Conservation (phyloP, 2,797 vertebrate species). For the Myotis pilosus region DNA sequence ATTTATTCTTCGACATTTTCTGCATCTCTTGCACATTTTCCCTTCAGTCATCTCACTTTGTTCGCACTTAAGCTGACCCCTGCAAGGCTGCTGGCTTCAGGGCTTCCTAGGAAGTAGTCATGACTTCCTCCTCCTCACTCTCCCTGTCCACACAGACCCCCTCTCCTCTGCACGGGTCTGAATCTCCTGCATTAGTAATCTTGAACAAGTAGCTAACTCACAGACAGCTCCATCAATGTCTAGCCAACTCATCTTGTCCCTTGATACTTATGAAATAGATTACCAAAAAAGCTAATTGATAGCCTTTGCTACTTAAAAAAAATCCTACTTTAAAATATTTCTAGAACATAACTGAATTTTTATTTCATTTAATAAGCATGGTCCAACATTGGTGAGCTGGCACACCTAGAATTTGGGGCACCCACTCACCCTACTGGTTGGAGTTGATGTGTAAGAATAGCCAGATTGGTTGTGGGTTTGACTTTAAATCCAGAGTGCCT, state of each 20-base stretch:
- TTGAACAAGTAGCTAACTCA: background rate
- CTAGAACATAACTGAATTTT: background rate
- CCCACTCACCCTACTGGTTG: background rate
- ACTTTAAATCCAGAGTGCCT: background rate
- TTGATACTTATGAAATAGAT: background rate
- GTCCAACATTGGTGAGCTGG: background rate
- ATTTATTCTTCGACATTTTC: background rate
- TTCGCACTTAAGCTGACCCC: fast-evolving
- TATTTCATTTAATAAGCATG: background rate
- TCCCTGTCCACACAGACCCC: background rate
- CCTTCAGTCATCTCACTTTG: background rate
- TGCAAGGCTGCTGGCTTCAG: background rate
- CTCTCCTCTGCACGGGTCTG: background rate
- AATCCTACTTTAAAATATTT: background rate
- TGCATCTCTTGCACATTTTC: background rate
- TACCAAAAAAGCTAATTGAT: background rate
- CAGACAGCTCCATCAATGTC: background rate
- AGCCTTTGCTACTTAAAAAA: background rate
- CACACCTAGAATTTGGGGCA: background rate
- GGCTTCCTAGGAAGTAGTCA: background rate
- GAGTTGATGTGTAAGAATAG: background rate
- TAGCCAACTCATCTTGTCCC: background rate
- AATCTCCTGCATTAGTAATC: background rate
- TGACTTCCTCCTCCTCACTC: background rate
- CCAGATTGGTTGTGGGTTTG: background rate